These are phyloP conservation scores for Halichondria panicea DNA, from an alignment of 37 sponge, comb jelly and placozoan genomes.

Conservation along the genomic window DNA sequence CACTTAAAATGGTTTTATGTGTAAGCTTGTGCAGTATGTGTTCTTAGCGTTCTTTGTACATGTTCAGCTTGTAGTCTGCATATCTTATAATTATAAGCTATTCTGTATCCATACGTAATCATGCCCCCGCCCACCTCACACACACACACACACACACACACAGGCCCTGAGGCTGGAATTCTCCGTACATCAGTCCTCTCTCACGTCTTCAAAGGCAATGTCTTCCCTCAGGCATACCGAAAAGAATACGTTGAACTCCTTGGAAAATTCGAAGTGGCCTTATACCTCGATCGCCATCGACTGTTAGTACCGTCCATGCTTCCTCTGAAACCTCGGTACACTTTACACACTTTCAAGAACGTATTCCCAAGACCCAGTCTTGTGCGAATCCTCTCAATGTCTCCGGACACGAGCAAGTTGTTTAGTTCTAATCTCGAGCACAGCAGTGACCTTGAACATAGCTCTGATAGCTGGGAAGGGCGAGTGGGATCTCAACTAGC, in stretches of 20 bases:
- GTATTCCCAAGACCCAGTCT: constrained; percentile 76
- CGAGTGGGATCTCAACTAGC: constrained; percentile 13
- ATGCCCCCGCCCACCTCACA: not conserved
- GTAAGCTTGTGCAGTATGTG: not conserved
- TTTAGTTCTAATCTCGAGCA: not conserved
- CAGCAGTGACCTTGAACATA: too few relatives aligned
- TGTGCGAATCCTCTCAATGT: not conserved
- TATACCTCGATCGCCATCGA: constrained; percentile 56
- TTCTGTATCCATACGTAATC: not conserved
- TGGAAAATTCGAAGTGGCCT: constrained; percentile 89
- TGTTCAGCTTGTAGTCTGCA: not conserved
- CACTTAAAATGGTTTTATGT: too few relatives aligned
- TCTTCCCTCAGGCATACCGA: constrained; percentile 67
- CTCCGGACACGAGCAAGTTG: constrained; percentile 16
- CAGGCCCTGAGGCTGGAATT: constrained; percentile 84
- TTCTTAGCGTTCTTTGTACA: not conserved
- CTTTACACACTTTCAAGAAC: constrained; percentile 59
- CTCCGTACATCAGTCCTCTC: constrained; percentile 64
- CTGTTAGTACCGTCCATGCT: constrained; percentile 90
- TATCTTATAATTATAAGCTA: not conserved
- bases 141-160: not conserved
- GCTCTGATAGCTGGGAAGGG: too few relatives aligned
- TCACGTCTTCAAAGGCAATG: constrained; percentile 83
- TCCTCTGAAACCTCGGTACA: constrained; percentile 56
- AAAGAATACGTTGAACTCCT: constrained; percentile 88